Base-by-base conservation (phyloP, 2,113 vertebrate species). In the Megalops atlanticus region DNA sequence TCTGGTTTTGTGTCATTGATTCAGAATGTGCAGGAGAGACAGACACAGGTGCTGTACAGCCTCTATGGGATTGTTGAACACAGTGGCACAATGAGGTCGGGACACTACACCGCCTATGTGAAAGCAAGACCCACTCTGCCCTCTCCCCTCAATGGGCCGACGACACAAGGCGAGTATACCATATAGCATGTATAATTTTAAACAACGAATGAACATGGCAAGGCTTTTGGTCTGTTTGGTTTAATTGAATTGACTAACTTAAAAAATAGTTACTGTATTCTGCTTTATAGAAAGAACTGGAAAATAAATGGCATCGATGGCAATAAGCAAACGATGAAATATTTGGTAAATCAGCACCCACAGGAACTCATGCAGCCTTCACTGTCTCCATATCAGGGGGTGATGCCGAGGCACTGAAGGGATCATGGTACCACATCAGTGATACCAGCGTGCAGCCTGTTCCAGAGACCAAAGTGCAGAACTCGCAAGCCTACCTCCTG, bases 51-150 rank as follows among this genome's bases (percentile, higher is more conserved):
- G 27, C 83, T 96, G 27, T 99, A 99, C 85, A 94, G 95, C 49
- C 92, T 99, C 39, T 99, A 99, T 6, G 98, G 98, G 18, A 92
- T 99, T 2, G 97, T 99, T 58, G 97, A 99, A 82, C 98, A 99
- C 82, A 98, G 97, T 3, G 98, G 98, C 31, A 98, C 97, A 1
- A 99, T 99, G 98, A 94, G 96, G 54, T 97, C 96, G 0, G 98
- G 98, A n/a, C 98, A 99, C 87, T 99, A 99, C 88, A 98, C 96
- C 1, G 98, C 97, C 1, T 99, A 97, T 4, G 95, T 96, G 75
- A 99, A 98, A 92, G 90, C 91, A 27, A 93, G 95, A 77, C 86
- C 93, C 18, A 84, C 54, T 1, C 89, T 94, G 76, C 90, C 89
- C 74, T 81, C 91, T 31, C 84, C 94, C 81, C 88, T 95, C 49